Percentiles rank a stretch among this genome's conserved stretches.
phyloP scores from a whole-genome alignment of 2,888 invertebrate genomes.

The Nomada lathburiana region DNA sequence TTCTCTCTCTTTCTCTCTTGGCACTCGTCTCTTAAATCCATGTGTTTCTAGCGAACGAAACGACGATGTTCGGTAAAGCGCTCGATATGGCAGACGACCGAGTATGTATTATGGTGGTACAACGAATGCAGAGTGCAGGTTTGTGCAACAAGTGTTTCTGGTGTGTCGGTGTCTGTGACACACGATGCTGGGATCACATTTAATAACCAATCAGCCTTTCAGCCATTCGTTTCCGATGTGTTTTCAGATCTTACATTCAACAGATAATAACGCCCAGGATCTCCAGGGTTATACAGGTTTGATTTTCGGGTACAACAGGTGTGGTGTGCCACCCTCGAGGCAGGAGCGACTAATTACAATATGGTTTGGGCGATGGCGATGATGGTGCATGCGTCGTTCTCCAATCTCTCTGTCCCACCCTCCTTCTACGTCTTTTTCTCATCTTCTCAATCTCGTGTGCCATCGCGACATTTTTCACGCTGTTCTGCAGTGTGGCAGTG shows the following conservation, averaged over 20 bases:
- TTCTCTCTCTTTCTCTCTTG: background rate
- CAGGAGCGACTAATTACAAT: background rate
- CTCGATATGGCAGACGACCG: constrained; percentile 30
- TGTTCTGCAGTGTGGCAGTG: constrained; percentile 82
- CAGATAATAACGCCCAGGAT: no score
- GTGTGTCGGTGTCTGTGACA: constrained; percentile 20
- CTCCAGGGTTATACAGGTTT: no score
- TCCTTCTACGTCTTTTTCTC: constrained; percentile 15
- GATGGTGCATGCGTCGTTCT: constrained; percentile 39
- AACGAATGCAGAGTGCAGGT: constrained; percentile 51
- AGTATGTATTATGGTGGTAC: constrained; percentile 34
- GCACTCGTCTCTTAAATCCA: no score
- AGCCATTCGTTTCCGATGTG: background rate
- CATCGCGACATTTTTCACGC: constrained; percentile 38
- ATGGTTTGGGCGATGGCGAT: no score
- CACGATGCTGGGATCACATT: background rate
- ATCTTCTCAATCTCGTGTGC: constrained; percentile 33
- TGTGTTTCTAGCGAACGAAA: constrained; percentile 21
- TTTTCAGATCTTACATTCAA: background rate
- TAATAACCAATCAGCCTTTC: background rate
- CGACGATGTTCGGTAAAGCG: constrained; percentile 45
- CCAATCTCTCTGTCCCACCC: background rate
- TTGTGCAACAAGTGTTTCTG: constrained; percentile 35
- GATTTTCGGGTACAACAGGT: background rate
- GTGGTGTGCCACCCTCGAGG: background rate